phyloP scores from a whole-genome alignment of 1,140 invertebrate species.

The Euwallacea fornicatus region DNA sequence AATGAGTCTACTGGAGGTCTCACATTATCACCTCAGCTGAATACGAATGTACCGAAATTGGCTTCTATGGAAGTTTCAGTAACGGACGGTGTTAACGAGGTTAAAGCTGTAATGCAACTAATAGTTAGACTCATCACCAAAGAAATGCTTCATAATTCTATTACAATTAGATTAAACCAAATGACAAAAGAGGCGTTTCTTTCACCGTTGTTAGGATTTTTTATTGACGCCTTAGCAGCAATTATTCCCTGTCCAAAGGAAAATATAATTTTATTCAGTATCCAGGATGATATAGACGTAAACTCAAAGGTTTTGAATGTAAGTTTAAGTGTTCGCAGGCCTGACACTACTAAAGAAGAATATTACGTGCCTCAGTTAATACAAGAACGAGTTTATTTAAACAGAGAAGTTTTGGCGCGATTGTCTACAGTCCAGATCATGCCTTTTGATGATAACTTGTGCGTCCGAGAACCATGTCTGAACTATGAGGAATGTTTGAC shows the following conservation, averaged over 20 bases:
- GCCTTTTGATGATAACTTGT: slow-evolving; percentile 96
- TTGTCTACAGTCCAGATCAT: slow-evolving; percentile 89
- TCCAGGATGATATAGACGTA: slow-evolving; percentile 91
- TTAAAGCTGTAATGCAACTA: slow-evolving; percentile 86
- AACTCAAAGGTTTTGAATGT: slow-evolving; percentile 88
- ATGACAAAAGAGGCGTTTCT: slow-evolving; percentile 94
- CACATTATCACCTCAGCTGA: slow-evolving; percentile 85
- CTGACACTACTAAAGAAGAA: slow-evolving; percentile 74
- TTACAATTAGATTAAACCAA: slow-evolving; percentile 89
- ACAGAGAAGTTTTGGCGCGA: slow-evolving; percentile 80
- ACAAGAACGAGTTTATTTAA: slow-evolving; percentile 91
- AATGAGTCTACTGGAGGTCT: slow-evolving; percentile 85
- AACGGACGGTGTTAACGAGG: slow-evolving; percentile 88
- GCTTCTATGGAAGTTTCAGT: slow-evolving; percentile 95
- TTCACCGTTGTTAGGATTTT: slow-evolving; percentile 85
- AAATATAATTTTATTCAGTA: slow-evolving; percentile 91
- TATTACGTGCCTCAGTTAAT: slow-evolving; percentile 88
- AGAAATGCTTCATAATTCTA: slow-evolving; percentile 93
- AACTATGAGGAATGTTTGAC: slow-evolving; percentile 95
- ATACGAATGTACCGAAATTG: slow-evolving; percentile 93
- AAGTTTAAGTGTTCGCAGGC: slow-evolving; percentile 85
- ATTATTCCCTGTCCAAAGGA: slow-evolving; percentile 91
- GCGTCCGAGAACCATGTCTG: slow-evolving; percentile 92
- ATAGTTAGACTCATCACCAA: slow-evolving; percentile 89
- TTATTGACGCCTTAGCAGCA: slow-evolving; percentile 87